Percentiles rank a stretch among this genome's conserved stretches.
Evolutionary conservation across 2,888 invertebrate species (phyloP).

Genomic region (Cecidostiba fungosa): DNA sequence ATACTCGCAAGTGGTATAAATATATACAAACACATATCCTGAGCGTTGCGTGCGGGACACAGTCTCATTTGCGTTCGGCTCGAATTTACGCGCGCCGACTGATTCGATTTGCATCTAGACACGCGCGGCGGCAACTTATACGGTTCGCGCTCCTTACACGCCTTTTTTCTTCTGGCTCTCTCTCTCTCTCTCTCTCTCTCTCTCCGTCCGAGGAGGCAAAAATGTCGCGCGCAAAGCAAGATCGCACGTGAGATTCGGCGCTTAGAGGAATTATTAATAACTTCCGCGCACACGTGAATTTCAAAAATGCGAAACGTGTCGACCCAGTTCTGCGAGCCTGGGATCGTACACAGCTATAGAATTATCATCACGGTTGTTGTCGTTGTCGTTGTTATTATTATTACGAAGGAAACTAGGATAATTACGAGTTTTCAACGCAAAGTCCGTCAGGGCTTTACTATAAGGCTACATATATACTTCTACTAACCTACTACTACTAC

Average conservation of each 20-base stretch:
- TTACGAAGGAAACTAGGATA: not conserved
- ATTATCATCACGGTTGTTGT: not conserved
- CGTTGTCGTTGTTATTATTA: not conserved
- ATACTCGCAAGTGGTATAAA: not conserved
- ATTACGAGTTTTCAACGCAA: not conserved
- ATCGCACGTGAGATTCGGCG: constrained; percentile 24
- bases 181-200: not conserved
- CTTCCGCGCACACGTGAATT: constrained; percentile 22
- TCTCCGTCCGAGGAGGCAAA: not conserved
- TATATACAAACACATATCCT: not conserved
- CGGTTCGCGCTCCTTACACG: constrained; percentile 13
- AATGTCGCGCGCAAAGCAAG: constrained; percentile 3
- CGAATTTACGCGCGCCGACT: constrained; percentile 37
- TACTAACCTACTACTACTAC: not conserved
- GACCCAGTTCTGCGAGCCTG: not conserved
- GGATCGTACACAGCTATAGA: not conserved
- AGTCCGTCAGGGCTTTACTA: not conserved
- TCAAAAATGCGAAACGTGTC: constrained; percentile 1
- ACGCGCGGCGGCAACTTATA: not conserved
- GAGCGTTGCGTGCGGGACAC: not conserved
- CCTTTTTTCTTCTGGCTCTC: not conserved
- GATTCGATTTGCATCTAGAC: constrained; percentile 54
- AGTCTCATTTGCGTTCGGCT: constrained; percentile 9
- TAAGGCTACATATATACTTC: not conserved
- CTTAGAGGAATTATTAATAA: constrained; percentile 41